Conservation (phyloP, 2,113 vertebrate genomes). For the Fulmarus glacialis region DNA sequence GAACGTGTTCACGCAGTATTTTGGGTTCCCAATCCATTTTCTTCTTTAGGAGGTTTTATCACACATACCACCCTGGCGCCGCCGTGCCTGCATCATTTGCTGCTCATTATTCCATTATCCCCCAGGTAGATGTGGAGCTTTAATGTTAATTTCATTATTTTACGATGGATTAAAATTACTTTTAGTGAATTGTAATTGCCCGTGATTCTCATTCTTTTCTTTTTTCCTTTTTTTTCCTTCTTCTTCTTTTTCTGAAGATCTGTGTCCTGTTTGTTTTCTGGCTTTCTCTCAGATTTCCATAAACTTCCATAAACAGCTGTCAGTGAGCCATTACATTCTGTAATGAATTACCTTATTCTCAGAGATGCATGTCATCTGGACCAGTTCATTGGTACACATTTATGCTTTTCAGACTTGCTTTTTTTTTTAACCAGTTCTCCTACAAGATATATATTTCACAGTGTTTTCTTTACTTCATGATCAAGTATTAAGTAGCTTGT, state of each 20-base stretch:
- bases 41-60: not conserved
- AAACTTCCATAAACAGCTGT: not conserved
- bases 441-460: not conserved
- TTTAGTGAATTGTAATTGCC: not conserved
- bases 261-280: not conserved
- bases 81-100: rapidly evolving
- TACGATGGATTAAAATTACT: not conserved
- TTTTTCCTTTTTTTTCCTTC: not conserved
- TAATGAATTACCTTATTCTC: constrained; percentile 10
- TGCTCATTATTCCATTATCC: not conserved
- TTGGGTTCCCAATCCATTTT: not conserved
- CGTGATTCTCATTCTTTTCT: not conserved
- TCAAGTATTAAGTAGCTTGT: not conserved
- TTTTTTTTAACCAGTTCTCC: not conserved
- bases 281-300: not conserved
- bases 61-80: not conserved
- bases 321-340: not conserved
- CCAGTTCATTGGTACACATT: not conserved
- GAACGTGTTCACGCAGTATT: not conserved
- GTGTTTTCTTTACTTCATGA: not conserved
- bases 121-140: not conserved
- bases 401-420: not conserved
- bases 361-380: not conserved
- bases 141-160: constrained; percentile 25
- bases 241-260: not conserved